Evolutionary conservation across 2,797 vertebrate genomes (phyloP), one percentile per base, ranked within the genome.

Genomic region (Alouatta caraya): DNA sequence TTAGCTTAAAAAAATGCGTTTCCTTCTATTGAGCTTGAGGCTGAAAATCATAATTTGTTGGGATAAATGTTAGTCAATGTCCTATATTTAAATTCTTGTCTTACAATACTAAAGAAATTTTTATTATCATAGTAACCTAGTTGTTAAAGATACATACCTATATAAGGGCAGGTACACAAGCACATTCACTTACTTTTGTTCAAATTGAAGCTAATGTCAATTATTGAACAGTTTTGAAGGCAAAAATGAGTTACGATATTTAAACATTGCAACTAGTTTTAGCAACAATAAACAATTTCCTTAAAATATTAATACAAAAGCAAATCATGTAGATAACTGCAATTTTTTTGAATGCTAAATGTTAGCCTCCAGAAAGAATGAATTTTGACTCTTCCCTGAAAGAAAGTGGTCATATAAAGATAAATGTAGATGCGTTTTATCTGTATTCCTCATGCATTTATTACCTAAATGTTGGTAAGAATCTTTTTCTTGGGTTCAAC

Each of bases 111-210:
- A 24, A 88, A 75, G 2, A 57, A 21, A 17, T 37, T 73, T 2
- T 3, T 39, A 26, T 42, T 46, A 22, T 37, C 39, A 46, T 84
- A 90, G 19, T 30, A 75, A 42, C 42, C n/a, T 8, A 81, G 82
- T 52, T 78, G 17, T 57, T 87, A 90, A 39, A 28, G 5, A n/a
- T 48, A 15, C 1, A 2, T 0, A 24, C 0, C 0, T 78, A 11
- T 13, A 10, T 26, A 24, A 17, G 0, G 0, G 9, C 12, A 73
- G 5, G 8, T 1, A 44, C 7, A n/a, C 17, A 80, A 14, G 0
- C 1, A 80, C 30, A 57, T 6, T n/a, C 9, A 48, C 7, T 2
- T 80, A 57, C 26, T 67, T 93, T 55, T 72, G 37, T 7, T 93
- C 44, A 85, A 91, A 73, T 80, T 89, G 44, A 88, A 92, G 70